Evolutionary conservation across 2,797 vertebrate species (phyloP).

Genomic region (Propithecus deckenii): DNA sequence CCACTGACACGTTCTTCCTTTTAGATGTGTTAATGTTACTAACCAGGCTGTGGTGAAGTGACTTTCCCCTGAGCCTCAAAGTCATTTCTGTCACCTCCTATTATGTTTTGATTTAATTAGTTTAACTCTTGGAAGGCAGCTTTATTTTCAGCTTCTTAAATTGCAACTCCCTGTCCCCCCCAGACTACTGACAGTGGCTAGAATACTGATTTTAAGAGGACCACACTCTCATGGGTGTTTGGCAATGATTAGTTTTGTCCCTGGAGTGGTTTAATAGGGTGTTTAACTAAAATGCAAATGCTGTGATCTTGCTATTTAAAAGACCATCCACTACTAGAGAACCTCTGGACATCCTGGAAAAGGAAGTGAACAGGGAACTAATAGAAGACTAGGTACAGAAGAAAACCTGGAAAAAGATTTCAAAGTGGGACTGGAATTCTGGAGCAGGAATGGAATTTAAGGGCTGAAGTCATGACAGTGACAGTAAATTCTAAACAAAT

Average conservation of each 20-base stretch:
- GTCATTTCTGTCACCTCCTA: conserved; percentile 49
- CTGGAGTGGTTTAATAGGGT: neutral
- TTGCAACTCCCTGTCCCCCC: neutral
- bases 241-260: neutral
- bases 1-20: neutral
- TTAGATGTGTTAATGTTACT: conserved; percentile 36
- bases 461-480: too few species aligned
- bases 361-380: neutral
- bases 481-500: neutral
- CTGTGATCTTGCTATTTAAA: neutral
- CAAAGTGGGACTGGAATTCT: neutral
- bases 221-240: neutral
- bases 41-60: neutral
- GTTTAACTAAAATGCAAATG: neutral
- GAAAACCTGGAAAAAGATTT: neutral
- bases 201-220: neutral
- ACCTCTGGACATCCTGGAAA: neutral
- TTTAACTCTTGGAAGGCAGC: conserved; percentile 46
- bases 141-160: neutral
- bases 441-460: neutral
- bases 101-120: conserved; percentile 62
- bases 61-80: conserved; percentile 56
- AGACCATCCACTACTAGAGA: too few species aligned
- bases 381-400: neutral
- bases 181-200: neutral